Base-by-base conservation (phyloP, 2,113 vertebrate genomes). In the Regulus satrapa region DNA sequence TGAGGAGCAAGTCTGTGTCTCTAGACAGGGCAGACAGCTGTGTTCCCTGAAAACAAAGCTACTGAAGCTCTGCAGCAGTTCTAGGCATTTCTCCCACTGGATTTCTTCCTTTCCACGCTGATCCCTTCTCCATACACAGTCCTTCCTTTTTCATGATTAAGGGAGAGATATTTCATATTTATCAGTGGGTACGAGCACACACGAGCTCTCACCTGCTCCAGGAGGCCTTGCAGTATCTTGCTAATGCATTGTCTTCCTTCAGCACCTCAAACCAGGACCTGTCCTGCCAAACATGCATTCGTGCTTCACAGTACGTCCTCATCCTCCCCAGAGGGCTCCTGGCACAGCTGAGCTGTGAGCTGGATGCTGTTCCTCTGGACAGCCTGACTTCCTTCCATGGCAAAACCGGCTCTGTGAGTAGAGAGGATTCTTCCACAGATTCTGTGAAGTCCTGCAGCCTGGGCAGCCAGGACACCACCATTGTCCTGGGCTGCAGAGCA, bases 241-340 rank as follows among this genome's bases (percentile, higher is more conserved):
- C 18, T 80, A n/a, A 69, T 0, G 5, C 21, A 61, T 34, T 34
- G 40, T 19, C 26, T 68, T n/a, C 49, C 18, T 79, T 55, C 41
- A 75, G 66, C 41, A 28, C 45, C 67, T 89, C 63, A n/a, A 36
- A 93, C 18, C 16, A 85, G 28, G 21, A 13, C 62, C 51, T 88
- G 31, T 23, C 31, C 63, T 68, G 40, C 13, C 38, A 41, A 72
- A 48, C 18, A 41, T 2, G 31, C 8, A 19, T 28, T 84, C n/a
- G 15, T 34, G 19, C 12, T 64, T n/a, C 29, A 26, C 26, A 59
- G 48, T 8, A 38, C 0, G 0, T 51, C 28, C 58, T n/a, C 21
- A 13, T 64, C 54, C 40, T 63, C 29, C 49, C 45, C 54, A 64
- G 41, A 16, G 28, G 25, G 16, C 48, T 75, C 36, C n/a, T 25